Percentiles rank a stretch among this genome's conserved stretches.
phyloP scores from a whole-genome alignment of 2,113 vertebrate species.

The Thalassarche chlororhynchos region DNA sequence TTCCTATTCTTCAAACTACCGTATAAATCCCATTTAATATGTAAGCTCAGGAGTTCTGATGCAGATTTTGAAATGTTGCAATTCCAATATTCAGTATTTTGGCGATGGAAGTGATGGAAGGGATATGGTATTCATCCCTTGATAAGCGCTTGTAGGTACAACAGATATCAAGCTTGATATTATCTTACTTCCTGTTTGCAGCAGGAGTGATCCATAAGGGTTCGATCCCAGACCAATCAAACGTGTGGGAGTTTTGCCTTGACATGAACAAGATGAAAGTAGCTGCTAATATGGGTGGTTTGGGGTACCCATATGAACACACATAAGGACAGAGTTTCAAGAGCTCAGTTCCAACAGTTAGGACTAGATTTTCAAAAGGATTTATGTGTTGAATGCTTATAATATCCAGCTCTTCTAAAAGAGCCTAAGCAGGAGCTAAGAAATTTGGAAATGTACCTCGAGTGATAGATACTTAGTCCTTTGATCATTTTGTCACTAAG shows the following conservation, averaged over 20 bases:
- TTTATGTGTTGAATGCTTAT: background rate
- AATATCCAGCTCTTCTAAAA: background rate
- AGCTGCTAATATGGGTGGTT: background rate
- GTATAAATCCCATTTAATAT: background rate
- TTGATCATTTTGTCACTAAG: background rate
- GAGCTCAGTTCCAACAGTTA: background rate
- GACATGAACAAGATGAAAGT: background rate
- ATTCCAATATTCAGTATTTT: background rate
- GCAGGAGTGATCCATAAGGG: background rate
- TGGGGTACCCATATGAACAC: background rate
- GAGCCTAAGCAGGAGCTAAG: background rate
- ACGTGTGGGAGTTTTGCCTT: background rate
- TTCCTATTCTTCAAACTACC: background rate
- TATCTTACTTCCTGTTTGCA: background rate
- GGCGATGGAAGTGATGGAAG: background rate
- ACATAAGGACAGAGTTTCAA: background rate
- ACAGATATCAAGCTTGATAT: background rate
- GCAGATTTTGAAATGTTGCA: background rate
- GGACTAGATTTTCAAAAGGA: background rate
- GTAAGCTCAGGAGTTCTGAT: background rate
- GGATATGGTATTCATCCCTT: background rate
- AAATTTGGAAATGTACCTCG: background rate
- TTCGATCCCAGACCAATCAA: background rate
- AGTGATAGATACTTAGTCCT: background rate
- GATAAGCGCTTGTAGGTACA: background rate